Base-by-base conservation (phyloP, 2,888 invertebrate species). In the Spicauda simplicius region DNA sequence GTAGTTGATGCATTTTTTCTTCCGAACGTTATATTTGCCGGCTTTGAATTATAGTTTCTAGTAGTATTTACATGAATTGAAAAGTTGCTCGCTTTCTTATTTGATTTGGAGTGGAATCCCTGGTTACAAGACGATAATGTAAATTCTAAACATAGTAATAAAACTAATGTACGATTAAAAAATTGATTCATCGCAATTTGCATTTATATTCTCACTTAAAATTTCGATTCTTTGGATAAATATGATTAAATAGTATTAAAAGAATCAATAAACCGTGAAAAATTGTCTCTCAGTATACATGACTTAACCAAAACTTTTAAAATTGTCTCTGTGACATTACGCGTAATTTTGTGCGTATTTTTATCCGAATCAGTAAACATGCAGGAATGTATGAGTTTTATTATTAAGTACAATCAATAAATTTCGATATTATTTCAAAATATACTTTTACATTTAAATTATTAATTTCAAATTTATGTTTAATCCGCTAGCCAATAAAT, bases 101-200 rank as follows among this genome's bases (percentile, higher is more conserved):
- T 18, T 7, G 33, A 12, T 12, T 48, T 65, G 45, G 16, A 14
- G 6, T 50, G 18, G 1, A 50, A 19, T 33, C 11, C 33, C n/a
- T 12, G 20, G 19, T 19, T 33, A 25, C 10, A 19, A 1, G 54
- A 55, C 7, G 25, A 55, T 55, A 45, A 25, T 7, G 54, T 4
- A 52, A 33, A 52, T 18, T 52, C 60, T 0, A 52, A 52, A 60
- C 16, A 60, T 8, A 52, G 3, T 8, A 33, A 0, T 0, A 60
- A 33, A 33, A 2, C 1, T 19, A 61, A 52, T 12, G 10, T 19
- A 19, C 48, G 45, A 25, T n/a, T n/a, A n/a, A 53, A 3, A 30
- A 10, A n/a, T 0, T 8, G 18, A 52, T 52, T 37, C 60, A 61
- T 61, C 53, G 33, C 19, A 61, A 61, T 52, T 52, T 6, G 14